Evolutionary conservation across 1,140 invertebrate genomes (phyloP).

Genomic region (Harlomillsia oculata): DNA sequence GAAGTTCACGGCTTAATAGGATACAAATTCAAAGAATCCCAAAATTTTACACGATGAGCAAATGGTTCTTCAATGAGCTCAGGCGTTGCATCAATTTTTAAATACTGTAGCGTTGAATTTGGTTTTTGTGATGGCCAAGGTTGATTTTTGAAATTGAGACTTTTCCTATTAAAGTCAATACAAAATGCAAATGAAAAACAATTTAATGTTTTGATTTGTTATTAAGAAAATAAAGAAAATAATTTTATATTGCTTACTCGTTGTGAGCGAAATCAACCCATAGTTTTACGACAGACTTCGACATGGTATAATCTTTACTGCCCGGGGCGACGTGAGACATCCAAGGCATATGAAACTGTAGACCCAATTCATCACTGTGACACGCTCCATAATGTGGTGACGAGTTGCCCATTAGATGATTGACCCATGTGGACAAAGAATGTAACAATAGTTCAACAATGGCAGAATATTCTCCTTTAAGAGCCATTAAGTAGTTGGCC

Average conservation of each 20-base stretch:
- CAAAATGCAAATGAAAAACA: background rate
- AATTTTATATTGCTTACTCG: conserved; percentile 34
- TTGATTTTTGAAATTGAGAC: background rate
- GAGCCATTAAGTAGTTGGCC: conserved; percentile 10
- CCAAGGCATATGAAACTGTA: conserved; percentile 8
- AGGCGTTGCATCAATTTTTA: conserved; percentile 11
- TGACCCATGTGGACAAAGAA: background rate
- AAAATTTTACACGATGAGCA: conserved; percentile 14
- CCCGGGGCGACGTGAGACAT: background rate
- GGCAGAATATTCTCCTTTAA: conserved; percentile 3
- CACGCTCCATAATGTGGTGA: conserved; percentile 7
- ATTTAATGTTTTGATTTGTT: background rate
- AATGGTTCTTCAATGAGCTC: conserved; percentile 19
- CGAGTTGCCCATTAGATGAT: conserved; percentile 2
- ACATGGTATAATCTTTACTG: conserved; percentile 21
- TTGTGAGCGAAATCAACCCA: conserved; percentile 36
- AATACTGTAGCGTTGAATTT: conserved; percentile 1
- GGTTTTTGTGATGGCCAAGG: background rate
- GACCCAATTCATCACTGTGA: conserved; percentile 14
- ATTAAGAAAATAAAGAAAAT: background rate
- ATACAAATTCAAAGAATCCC: conserved; percentile 7
- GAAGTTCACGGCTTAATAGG: too few species aligned
- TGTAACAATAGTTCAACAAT: conserved; percentile 2
- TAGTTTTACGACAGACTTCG: conserved; percentile 18
- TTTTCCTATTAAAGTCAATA: too few species aligned